Conservation (phyloP, 2,113 vertebrate species). For the Actenoides hombroni region DNA sequence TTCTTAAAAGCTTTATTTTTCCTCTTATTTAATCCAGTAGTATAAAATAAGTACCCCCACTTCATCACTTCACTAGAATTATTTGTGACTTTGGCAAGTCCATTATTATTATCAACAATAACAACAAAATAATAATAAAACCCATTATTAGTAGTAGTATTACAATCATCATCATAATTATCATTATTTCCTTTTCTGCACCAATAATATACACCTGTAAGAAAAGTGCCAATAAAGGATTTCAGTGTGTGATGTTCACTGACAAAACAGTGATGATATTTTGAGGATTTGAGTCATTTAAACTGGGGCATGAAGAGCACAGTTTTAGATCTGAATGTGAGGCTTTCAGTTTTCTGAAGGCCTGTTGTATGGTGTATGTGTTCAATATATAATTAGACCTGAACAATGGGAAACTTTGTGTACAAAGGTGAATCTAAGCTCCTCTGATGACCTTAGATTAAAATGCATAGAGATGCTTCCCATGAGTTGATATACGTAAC, state of each 20-base stretch:
- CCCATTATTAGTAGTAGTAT: not conserved
- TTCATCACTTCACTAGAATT: not conserved
- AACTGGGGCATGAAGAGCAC: not conserved
- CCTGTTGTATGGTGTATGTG: fast-evolving
- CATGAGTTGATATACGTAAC: not conserved
- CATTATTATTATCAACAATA: not conserved
- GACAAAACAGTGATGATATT: not conserved
- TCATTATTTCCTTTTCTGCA: not conserved
- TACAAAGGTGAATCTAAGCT: not conserved
- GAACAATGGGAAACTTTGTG: not conserved
- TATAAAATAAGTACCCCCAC: not conserved
- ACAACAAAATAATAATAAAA: not conserved
- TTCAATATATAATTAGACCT: not conserved
- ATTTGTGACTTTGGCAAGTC: not conserved
- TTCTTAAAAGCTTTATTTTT: not conserved
- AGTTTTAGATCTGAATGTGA: not conserved
- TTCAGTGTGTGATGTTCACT: not conserved
- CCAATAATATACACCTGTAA: not conserved
- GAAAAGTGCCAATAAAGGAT: not conserved
- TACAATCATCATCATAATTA: no score
- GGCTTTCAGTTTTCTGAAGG: not conserved
- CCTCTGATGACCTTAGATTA: not conserved
- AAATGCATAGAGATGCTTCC: not conserved
- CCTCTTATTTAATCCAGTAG: not conserved
- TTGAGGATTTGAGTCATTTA: not conserved